phyloP scores from a whole-genome alignment of 2,888 invertebrate species.

The Drosophila conformis region DNA sequence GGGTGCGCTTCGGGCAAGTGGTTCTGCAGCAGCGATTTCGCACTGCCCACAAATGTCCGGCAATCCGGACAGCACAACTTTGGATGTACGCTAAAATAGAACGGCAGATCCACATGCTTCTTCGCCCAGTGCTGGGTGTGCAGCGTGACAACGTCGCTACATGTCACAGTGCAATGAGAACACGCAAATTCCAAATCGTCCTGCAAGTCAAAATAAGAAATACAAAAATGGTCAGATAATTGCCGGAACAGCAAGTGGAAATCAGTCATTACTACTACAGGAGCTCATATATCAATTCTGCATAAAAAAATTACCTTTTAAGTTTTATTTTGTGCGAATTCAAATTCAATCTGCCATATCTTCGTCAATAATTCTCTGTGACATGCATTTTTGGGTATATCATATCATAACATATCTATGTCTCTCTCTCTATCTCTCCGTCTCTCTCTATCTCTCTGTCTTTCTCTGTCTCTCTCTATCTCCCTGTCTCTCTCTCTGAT shows the following conservation, averaged over 20 bases:
- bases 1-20: slow-evolving; percentile 66
- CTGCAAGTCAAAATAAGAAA: slow-evolving; percentile 5
- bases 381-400: no score
- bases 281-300: no score
- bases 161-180: slow-evolving; percentile 66
- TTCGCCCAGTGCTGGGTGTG: slow-evolving; percentile 65
- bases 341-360: no score
- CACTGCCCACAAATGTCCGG: slow-evolving; percentile 55
- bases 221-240: background rate
- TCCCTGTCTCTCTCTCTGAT: background rate
- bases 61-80: slow-evolving; percentile 76
- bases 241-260: background rate
- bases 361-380: no score
- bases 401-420: no score
- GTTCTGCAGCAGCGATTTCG: slow-evolving; percentile 52
- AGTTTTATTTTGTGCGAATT: no score
- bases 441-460: no score
- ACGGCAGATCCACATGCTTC: slow-evolving; percentile 65
- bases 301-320: no score
- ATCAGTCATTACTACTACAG: no score
- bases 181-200: slow-evolving; percentile 62
- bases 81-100: slow-evolving; percentile 73
- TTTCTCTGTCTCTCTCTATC: no score
- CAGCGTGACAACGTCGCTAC: slow-evolving; percentile 52
- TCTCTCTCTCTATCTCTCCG: no score